phyloP scores from a whole-genome alignment of 2,797 vertebrate species.

The Loriculus beryllinus region DNA sequence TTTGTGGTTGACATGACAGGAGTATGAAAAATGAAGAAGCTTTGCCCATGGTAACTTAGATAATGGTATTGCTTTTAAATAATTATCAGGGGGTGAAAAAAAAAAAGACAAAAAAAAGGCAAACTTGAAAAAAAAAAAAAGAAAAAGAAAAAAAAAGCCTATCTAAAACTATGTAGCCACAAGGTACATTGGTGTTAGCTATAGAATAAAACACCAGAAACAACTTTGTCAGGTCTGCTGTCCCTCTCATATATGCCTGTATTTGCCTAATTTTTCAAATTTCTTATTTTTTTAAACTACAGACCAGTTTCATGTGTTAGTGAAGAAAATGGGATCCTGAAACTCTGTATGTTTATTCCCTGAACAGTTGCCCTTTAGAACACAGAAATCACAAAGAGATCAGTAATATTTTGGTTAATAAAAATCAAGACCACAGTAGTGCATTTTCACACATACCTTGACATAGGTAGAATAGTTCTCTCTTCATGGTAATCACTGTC shows the following conservation, averaged over 20 bases:
- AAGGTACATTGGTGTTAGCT: fast-evolving
- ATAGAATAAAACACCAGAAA: background rate
- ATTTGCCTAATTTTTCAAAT: background rate
- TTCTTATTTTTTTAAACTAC: background rate
- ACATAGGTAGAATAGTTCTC: conserved; percentile 98
- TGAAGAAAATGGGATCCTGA: background rate
- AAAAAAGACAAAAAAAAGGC: background rate
- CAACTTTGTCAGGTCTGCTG: background rate
- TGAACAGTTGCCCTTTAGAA: background rate
- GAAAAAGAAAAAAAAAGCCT: background rate
- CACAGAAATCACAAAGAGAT: background rate
- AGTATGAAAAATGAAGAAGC: background rate
- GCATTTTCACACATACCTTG: conserved; percentile 82
- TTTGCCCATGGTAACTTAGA: background rate
- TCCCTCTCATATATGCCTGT: background rate
- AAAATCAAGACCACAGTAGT: background rate
- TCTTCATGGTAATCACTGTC: conserved; percentile 99
- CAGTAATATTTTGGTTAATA: background rate
- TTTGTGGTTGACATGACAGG: background rate
- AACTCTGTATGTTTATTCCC: background rate
- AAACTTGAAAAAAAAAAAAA: background rate
- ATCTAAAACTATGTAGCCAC: background rate
- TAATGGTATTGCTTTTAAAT: background rate
- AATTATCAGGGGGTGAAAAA: background rate
- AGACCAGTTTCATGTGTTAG: background rate